Evolutionary conservation across 2,888 invertebrate species (phyloP), one percentile per base, ranked within the genome.

Genomic region (Platerodrilus igneus): DNA sequence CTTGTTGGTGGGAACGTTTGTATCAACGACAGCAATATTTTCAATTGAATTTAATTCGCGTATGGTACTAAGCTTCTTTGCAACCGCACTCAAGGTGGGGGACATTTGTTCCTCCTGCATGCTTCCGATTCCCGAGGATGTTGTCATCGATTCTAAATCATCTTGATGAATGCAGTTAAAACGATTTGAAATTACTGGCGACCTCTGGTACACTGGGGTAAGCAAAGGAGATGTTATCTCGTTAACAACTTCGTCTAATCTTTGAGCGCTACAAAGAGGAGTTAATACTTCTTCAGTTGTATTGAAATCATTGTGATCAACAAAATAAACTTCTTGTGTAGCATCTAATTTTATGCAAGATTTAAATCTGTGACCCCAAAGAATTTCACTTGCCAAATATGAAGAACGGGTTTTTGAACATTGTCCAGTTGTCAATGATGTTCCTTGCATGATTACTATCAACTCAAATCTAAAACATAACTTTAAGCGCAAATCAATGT

Each of bases 211-310:
- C 3, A 18, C n/a, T 2, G 41, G 31, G 2, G 36, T 16, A 8
- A 25, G 31, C 11, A 32, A 18, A 1, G 30, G 11, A 7, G 25
- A 25, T 11, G 18, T 30, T 4, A 37, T 28, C 23, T 44, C 44
- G 6, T 40, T 17, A 16, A 36, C 31, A 27, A 85, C 72, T 57
- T 83, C 81, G 54, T 83, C 81, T 36, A 92, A 74, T 59, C 91
- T 85, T 53, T 83, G 81, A 5, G 93, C 88, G 44, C 91, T 90
- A 66, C 91, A 92, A 4, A 90, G 69, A 0, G 93, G 92, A 2
- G 90, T 84, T 19, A 77, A 75, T 0, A 83, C 75, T 52, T 79
- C 78, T 49, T 77, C 77, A 0, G 81, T 79, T 11, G 73, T 72
- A 59, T 86, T 75, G 30, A 86, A 75, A 37, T 76, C 69, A 8